Conservation (phyloP, 2,797 vertebrate species). For the Molothrus aeneus region DNA sequence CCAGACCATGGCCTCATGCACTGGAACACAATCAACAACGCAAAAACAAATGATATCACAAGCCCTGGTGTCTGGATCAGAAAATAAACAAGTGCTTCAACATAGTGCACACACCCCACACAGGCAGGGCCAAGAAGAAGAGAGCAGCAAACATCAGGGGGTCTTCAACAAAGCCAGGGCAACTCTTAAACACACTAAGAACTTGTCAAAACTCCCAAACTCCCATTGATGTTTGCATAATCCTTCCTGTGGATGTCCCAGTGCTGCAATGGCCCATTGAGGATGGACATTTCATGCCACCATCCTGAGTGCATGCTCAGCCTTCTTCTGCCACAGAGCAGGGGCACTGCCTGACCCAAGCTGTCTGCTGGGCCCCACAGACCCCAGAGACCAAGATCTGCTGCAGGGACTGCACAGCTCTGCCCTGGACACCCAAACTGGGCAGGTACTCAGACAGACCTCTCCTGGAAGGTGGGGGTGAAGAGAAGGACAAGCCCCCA, state of each 20-base stretch:
- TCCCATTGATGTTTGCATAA: neutral
- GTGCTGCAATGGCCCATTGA: neutral
- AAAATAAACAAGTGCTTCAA: neutral
- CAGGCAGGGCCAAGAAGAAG: neutral
- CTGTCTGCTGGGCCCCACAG: neutral
- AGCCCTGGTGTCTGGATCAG: neutral
- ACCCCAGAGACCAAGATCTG: neutral
- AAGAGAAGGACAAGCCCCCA: neutral
- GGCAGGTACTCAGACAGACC: neutral
- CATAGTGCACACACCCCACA: neutral
- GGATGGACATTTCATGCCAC: neutral
- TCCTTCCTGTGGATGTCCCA: neutral
- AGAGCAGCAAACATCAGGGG: neutral
- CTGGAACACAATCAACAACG: neutral
- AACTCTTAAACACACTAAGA: neutral
- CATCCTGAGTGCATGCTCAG: neutral
- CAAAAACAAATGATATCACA: neutral
- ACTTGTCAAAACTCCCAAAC: neutral
- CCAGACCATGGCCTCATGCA: neutral
- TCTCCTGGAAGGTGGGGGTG: accelerated
- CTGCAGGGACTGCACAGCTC: accelerated
- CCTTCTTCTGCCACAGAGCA: neutral
- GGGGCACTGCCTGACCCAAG: accelerated
- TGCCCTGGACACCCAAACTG: neutral
- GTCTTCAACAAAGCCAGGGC: neutral